Evolutionary conservation across 2,113 vertebrate genomes (phyloP).

Genomic region (Pandion haliaetus): DNA sequence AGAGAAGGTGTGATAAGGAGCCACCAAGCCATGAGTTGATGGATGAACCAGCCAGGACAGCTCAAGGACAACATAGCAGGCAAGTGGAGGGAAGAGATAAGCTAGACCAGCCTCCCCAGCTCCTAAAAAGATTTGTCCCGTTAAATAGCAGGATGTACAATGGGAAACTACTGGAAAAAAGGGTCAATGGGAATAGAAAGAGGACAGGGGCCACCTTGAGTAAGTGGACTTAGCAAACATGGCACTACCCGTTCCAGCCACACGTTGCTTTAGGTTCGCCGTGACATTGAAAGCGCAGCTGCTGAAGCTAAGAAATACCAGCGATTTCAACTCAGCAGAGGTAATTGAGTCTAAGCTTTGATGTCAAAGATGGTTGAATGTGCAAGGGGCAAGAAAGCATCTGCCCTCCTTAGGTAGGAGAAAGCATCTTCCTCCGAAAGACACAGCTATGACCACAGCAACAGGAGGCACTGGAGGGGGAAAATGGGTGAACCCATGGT

Average conservation of each 20-base stretch:
- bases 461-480: not conserved
- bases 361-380: not conserved
- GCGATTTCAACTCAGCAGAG: not conserved
- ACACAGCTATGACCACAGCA: not conserved
- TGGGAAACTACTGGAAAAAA: not conserved
- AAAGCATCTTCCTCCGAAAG: not conserved
- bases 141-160: accelerated
- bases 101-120: not conserved
- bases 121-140: not conserved
- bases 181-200: not conserved
- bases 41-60: not conserved
- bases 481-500: not conserved
- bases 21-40: not conserved
- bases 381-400: not conserved
- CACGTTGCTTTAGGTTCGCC: accelerated
- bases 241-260: accelerated
- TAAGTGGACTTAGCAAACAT: accelerated
- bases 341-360: accelerated
- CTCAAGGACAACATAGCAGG: not conserved
- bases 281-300: accelerated
- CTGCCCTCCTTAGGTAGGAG: not conserved
- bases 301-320: not conserved
- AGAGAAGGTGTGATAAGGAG: not conserved
- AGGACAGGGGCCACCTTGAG: not conserved
- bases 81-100: not conserved